A percentile compares a stretch with the other conserved stretches of the same genome.
Evolutionary conservation across 2,113 vertebrate species (phyloP).

Genomic region (Leucosticte australis): DNA sequence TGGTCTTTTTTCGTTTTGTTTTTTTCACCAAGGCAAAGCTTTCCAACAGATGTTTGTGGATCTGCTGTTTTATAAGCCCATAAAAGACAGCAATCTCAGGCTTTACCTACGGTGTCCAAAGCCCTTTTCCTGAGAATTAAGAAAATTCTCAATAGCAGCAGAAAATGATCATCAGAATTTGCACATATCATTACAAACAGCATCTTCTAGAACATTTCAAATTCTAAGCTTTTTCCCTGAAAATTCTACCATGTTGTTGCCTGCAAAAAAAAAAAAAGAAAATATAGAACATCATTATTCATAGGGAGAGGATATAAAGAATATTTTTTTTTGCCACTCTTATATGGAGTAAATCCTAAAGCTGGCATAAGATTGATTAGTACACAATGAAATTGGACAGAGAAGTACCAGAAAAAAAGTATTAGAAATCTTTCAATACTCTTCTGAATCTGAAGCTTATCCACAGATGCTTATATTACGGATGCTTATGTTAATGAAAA

Average conservation of each 20-base stretch:
- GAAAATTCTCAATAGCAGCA: neutral
- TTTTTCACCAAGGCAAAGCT: neutral
- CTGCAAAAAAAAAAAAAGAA: neutral
- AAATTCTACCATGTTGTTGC: neutral
- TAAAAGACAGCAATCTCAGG: neutral
- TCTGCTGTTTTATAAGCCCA: neutral
- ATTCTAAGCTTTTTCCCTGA: neutral
- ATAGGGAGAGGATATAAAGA: neutral
- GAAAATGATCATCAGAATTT: neutral
- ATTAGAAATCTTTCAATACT: neutral
- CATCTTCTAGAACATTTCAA: neutral
- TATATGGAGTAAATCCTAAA: neutral
- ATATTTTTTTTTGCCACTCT: neutral
- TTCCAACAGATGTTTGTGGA: neutral
- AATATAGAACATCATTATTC: neutral
- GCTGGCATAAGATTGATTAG: neutral
- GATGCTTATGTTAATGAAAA: neutral
- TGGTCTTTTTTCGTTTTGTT: neutral
- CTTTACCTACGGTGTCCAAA: neutral
- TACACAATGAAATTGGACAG: rapidly evolving
- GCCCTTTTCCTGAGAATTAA: neutral
- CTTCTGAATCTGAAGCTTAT: neutral
- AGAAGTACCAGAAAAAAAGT: neutral
- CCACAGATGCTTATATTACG: neutral
- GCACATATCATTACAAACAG: neutral